phyloP scores from a whole-genome alignment of 92 coral and sea anemone species.

The Plumapathes pennacea region DNA sequence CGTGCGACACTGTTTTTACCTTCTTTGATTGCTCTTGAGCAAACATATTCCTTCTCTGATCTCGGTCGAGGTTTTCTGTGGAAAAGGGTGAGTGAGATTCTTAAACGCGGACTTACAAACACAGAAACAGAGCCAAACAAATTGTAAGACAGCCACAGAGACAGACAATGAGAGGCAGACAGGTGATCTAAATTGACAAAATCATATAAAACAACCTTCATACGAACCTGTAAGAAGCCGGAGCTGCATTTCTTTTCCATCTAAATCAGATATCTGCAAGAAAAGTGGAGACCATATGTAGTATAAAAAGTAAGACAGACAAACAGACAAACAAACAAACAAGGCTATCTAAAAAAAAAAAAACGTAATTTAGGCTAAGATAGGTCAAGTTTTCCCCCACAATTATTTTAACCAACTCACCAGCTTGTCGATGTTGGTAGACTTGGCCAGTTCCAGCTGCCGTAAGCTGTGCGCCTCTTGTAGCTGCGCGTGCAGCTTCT shows the following conservation, averaged over 20 bases:
- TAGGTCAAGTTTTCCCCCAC: no score
- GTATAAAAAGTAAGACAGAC: no score
- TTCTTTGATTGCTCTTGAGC: slow-evolving; percentile 92
- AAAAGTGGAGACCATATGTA: background rate
- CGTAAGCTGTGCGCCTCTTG: slow-evolving; percentile 86
- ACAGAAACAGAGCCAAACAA: background rate
- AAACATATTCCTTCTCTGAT: slow-evolving; percentile 84
- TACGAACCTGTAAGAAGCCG: slow-evolving; percentile 87
- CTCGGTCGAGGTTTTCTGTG: slow-evolving; percentile 85
- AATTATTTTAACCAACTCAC: slow-evolving; percentile 59
- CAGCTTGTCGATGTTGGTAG: slow-evolving; percentile 93
- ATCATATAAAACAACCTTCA: no score
- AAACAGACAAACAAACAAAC: no score
- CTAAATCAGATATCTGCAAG: slow-evolving; percentile 84
- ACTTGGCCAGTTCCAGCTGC: slow-evolving; percentile 92
- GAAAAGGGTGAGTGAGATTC: background rate
- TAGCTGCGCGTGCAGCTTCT: slow-evolving; percentile 89
- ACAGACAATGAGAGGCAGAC: background rate
- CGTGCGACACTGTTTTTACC: no score
- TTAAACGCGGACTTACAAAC: background rate
- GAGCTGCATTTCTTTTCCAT: slow-evolving; percentile 80
- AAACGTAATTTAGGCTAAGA: no score
- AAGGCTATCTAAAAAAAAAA: no score
- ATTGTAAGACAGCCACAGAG: background rate
- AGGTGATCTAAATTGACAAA: no score